These are phyloP conservation scores for Idris sp. DNA, from an alignment of 1,140 invertebrate species.

Conservation along the genomic window DNA sequence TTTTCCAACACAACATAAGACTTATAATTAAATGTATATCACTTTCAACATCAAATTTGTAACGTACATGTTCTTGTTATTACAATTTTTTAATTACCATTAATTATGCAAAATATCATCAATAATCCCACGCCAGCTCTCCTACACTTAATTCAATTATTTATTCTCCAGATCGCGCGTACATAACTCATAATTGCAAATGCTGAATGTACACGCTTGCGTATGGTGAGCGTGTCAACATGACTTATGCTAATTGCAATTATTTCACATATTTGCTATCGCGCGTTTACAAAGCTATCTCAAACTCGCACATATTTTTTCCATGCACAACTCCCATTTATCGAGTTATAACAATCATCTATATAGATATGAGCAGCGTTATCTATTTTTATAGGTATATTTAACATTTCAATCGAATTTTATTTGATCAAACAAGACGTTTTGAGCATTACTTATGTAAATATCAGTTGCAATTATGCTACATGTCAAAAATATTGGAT, in stretches of 20 bases:
- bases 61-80: neutral
- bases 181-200: slow-evolving; percentile 49
- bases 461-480: slow-evolving; percentile 43
- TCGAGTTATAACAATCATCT: slow-evolving; percentile 61
- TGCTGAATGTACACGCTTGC: slow-evolving; percentile 63
- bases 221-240: slow-evolving; percentile 67
- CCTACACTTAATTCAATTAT: slow-evolving; percentile 54
- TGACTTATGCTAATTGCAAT: slow-evolving; percentile 78
- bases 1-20: too few relatives aligned
- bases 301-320: slow-evolving; percentile 68
- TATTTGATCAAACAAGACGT: slow-evolving; percentile 39
- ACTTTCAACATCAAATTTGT: too few relatives aligned
- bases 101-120: slow-evolving; percentile 39
- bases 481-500: slow-evolving; percentile 44
- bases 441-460: slow-evolving; percentile 48
- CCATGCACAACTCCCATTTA: slow-evolving; percentile 67
- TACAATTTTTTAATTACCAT: slow-evolving; percentile 22
- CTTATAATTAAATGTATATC: too few relatives aligned
- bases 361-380: too few relatives aligned
- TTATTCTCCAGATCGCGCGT: slow-evolving; percentile 22
- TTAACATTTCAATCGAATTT: slow-evolving; percentile 32
- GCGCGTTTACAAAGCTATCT: slow-evolving; percentile 68
- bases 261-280: slow-evolving; percentile 74
- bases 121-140: slow-evolving; percentile 22
- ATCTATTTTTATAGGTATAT: slow-evolving; percentile 37